phyloP scores from a whole-genome alignment of 2,113 vertebrate species.

The Passer montanus region DNA sequence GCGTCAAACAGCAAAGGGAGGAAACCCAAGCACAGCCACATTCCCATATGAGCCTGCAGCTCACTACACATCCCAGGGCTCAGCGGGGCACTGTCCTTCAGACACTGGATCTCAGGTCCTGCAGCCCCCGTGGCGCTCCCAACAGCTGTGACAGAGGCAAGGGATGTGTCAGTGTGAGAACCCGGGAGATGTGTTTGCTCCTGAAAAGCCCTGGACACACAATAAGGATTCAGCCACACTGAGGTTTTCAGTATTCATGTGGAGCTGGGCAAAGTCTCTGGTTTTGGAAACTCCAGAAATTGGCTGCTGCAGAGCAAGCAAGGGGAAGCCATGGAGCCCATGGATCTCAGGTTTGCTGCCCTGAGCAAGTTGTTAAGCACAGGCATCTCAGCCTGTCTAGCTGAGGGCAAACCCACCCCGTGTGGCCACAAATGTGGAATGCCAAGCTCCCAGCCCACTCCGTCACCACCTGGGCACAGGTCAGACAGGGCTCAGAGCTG shows the following conservation, averaged over 20 bases:
- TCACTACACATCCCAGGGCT: neutral
- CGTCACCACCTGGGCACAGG: neutral
- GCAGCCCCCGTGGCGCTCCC: neutral
- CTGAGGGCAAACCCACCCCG: rapidly evolving
- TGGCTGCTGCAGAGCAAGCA: neutral
- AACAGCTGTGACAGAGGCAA: neutral
- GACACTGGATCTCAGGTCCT: neutral
- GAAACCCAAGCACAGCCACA: neutral
- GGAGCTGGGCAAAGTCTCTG: neutral
- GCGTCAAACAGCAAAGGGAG: neutral
- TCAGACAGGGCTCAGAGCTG: neutral
- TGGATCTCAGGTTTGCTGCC: neutral
- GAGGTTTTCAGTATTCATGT: neutral
- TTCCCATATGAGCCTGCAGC: neutral
- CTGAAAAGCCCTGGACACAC: neutral
- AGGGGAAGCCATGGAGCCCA: neutral
- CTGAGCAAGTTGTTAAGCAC: neutral
- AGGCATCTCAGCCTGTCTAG: neutral
- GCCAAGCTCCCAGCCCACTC: neutral
- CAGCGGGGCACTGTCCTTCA: rapidly evolving
- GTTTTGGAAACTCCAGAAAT: neutral
- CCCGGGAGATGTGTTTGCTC: neutral
- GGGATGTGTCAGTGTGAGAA: neutral
- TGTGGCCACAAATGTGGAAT: rapidly evolving
- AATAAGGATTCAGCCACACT: neutral